Evolutionary conservation across 2,888 invertebrate species (phyloP).

Genomic region (Drosophila recens): DNA sequence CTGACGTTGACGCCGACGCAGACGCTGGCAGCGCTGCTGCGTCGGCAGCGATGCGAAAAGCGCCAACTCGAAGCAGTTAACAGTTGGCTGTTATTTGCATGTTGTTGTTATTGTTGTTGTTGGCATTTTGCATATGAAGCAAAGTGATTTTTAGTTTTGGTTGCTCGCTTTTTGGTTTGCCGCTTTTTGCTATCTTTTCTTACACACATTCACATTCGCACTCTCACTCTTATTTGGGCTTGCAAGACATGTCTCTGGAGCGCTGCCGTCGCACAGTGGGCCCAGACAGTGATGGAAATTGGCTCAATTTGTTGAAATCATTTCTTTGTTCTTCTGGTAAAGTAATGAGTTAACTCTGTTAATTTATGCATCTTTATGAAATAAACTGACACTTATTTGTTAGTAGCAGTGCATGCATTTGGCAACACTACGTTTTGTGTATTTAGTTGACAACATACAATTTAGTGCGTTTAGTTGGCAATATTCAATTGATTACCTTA

Average conservation of each 20-base stretch:
- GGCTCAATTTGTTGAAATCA: not conserved
- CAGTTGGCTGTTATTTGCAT: slow-evolving; percentile 29
- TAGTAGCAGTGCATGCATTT: not conserved
- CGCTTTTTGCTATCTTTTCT: slow-evolving; percentile 32
- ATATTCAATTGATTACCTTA: not conserved
- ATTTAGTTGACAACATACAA: not conserved
- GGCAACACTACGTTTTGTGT: not conserved
- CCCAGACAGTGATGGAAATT: not conserved
- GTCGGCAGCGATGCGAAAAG: slow-evolving; percentile 62
- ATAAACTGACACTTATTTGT: no score
- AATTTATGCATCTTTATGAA: not conserved
- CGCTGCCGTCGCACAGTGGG: slow-evolving; percentile 48
- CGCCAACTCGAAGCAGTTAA: slow-evolving; percentile 53
- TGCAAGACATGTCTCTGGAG: slow-evolving; percentile 31
- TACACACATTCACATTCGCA: slow-evolving; percentile 31
- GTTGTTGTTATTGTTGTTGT: slow-evolving; percentile 10
- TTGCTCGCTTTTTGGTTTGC: slow-evolving; percentile 41
- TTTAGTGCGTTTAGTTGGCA: not conserved
- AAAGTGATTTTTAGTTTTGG: slow-evolving; percentile 46
- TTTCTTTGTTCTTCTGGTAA: not conserved
- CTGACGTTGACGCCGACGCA: slow-evolving; percentile 25
- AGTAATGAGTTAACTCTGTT: not conserved
- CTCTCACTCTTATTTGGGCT: slow-evolving; percentile 40
- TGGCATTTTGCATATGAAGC: slow-evolving; percentile 57
- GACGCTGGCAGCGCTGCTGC: slow-evolving; percentile 4